Evolutionary conservation across 2,888 invertebrate species (phyloP).

Genomic region (Drosophila imparisetae): DNA sequence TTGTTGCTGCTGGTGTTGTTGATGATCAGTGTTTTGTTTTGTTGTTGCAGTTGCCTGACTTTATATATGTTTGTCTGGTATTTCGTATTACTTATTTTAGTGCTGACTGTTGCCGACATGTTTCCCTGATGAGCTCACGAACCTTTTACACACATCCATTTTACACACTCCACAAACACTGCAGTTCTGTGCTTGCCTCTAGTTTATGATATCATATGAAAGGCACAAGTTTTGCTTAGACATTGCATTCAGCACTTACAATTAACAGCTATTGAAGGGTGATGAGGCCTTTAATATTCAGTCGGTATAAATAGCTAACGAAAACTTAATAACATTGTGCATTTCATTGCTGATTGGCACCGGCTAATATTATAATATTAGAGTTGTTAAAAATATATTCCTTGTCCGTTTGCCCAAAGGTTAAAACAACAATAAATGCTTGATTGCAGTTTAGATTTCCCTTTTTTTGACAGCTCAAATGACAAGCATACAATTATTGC

Average conservation of each 20-base stretch:
- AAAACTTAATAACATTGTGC: constrained; percentile 37
- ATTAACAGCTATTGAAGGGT: constrained; percentile 52
- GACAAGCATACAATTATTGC: background rate
- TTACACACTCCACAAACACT: constrained; percentile 28
- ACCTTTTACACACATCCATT: constrained; percentile 32
- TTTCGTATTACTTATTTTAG: constrained; percentile 32
- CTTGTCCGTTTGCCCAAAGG: background rate
- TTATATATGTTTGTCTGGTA: constrained; percentile 11
- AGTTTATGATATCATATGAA: constrained; percentile 54
- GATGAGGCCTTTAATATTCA: constrained; percentile 23
- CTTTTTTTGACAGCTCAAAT: background rate
- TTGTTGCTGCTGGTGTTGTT: constrained; percentile 13
- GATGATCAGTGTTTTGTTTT: constrained; percentile 27
- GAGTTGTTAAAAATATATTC: background rate
- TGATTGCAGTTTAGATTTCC: background rate
- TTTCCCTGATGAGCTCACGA: constrained; percentile 54
- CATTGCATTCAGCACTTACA: constrained; percentile 23
- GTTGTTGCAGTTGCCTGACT: constrained; percentile 15
- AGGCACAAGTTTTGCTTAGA: constrained; percentile 6
- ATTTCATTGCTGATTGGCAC: constrained; percentile 11
- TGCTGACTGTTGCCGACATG: constrained; percentile 37
- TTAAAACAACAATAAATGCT: background rate
- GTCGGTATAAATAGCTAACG: constrained; percentile 9
- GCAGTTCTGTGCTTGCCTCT: constrained; percentile 30
- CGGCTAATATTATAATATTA: background rate